Percentiles rank a stretch among this genome's conserved stretches.
Conservation (phyloP, 2,888 invertebrate species). For the Ctena decussata region DNA sequence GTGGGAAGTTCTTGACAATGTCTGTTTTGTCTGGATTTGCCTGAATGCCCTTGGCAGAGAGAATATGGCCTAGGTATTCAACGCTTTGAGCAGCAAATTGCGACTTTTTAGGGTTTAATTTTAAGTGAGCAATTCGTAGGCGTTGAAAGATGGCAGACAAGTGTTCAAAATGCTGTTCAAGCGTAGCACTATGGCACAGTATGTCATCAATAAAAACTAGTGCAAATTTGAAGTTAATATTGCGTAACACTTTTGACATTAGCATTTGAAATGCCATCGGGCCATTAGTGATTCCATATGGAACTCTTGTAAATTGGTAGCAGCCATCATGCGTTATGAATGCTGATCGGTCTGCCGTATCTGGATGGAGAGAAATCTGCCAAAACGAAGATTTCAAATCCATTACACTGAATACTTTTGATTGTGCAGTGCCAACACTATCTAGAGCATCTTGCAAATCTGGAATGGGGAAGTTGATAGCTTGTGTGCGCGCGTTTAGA, state of each 20-base stretch:
- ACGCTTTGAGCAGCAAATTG: neutral
- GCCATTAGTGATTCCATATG: slow-evolving; percentile 8
- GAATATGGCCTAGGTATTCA: neutral
- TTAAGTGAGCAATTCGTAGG: neutral
- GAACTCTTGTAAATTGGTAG: slow-evolving; percentile 2
- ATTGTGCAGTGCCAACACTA: slow-evolving; percentile 12
- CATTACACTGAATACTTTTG: slow-evolving; percentile 11
- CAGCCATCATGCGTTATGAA: neutral
- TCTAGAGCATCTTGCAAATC: slow-evolving; percentile 10
- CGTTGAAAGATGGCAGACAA: slow-evolving; percentile 22
- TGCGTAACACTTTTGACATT: neutral
- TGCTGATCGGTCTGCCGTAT: neutral
- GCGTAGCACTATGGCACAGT: neutral
- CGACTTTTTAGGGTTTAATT: neutral
- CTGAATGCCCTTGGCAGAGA: neutral
- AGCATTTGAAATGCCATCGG: slow-evolving; percentile 18
- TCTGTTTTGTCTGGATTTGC: neutral
- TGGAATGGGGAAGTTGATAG: neutral
- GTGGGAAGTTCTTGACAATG: neutral
- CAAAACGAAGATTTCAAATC: slow-evolving; percentile 12
- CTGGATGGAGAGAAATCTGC: neutral
- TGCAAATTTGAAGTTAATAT: slow-evolving; percentile 1
- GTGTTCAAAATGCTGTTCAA: neutral
- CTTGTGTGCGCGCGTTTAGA: slow-evolving; percentile 1
- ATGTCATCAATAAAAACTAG: neutral